phyloP scores from a whole-genome alignment of 35 echinoderm and acorn worm genomes.

The Ophioderma brevispina region DNA sequence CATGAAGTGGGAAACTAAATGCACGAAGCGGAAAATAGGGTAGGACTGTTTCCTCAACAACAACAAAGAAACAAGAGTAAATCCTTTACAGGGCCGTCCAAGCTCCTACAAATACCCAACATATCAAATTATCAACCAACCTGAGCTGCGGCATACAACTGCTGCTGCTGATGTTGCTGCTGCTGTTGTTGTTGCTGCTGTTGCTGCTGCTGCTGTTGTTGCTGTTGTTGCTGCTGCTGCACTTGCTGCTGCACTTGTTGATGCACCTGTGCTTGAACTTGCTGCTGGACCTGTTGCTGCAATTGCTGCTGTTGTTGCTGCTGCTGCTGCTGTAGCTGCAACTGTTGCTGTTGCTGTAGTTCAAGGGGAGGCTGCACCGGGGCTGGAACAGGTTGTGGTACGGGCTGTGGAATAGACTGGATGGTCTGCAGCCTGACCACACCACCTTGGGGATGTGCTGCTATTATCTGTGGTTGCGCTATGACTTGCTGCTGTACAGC shows the following conservation, averaged over 20 bases:
- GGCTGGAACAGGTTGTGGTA: conserved; percentile 26
- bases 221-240: neutral
- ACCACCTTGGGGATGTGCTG: neutral
- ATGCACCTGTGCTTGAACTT: neutral
- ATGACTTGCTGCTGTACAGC: neutral
- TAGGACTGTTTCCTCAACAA: no score
- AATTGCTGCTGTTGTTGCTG: neutral
- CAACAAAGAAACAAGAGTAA: no score
- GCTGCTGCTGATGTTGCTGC: neutral
- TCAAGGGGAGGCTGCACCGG: neutral
- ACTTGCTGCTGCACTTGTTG: conserved; percentile 15
- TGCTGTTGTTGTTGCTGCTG: neutral
- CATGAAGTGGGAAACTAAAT: no score
- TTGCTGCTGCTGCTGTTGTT: neutral
- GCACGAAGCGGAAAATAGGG: no score
- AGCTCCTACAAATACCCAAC: no score
- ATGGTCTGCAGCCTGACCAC: neutral
- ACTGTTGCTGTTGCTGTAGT: conserved; percentile 20
- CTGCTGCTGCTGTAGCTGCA: neutral
- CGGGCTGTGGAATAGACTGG: conserved; percentile 20
- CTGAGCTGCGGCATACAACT: neutral
- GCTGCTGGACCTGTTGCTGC: neutral
- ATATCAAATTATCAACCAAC: no score
- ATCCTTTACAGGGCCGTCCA: no score
- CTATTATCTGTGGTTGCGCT: neutral